Base-by-base conservation (phyloP, 2,113 vertebrate species). In the Microtus ochrogaster region DNA sequence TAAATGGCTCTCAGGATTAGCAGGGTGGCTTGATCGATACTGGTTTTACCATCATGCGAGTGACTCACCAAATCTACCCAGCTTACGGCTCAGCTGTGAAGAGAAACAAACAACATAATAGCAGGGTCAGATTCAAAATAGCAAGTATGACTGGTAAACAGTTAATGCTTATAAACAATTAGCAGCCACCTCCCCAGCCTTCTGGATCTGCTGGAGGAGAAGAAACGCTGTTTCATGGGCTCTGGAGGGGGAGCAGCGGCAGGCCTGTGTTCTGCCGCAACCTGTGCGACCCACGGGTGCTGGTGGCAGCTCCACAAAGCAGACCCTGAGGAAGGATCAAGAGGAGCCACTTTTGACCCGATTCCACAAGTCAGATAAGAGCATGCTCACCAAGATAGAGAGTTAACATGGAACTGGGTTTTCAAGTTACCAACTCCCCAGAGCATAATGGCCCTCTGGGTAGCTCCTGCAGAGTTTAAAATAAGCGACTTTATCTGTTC, bases 1-100 rank as follows among this genome's bases (percentile, higher is more conserved):
- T 97, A 97, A 97, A 96, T 96, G 93, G 97, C 97, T 98, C 97
- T 44, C 85, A 92, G 98, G 98, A 98, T 98, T 98, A 98, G 98
- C 97, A 92, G 97, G 96, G 98, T 97, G 95, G 5, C 89, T 96
- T 91, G 98, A 98, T 98, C 98, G 36, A 98, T 98, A 95, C 96
- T 73, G 94, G 98, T 98, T 97, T 98, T 97, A 97, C 97, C 74
- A 82, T 97, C 97, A 95, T 73, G 81, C 94, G 90, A 97, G 92
- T 98, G 98, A 98, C 97, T 98, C 98, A 98, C 97, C 97, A 94
- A 89, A 91, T 98, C 96, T 96, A 96, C 83, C 96, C 92, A 73
- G 97, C 97, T 97, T 95, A 97, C 74, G 96, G 97, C 96, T 98
- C 97, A 97, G 83, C 98, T 96, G 97, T 19, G 96, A 98, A 95